Conservation (phyloP, 1,140 invertebrate species). For the Drosophila kohkoa region DNA sequence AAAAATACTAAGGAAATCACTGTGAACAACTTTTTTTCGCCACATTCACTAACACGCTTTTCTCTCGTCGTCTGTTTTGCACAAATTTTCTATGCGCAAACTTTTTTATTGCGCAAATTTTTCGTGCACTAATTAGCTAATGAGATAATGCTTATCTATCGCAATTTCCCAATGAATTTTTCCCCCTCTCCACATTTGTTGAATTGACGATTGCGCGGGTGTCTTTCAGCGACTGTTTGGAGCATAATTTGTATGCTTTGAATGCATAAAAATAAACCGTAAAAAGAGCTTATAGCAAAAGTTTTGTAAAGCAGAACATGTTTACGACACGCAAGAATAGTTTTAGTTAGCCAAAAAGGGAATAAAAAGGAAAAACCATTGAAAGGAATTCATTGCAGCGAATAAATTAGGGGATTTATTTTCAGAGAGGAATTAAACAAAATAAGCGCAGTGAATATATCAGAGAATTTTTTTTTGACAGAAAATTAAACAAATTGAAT, state of each 20-base stretch:
- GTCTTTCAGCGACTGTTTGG: neutral
- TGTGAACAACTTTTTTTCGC: conserved; percentile 29
- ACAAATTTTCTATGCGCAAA: conserved; percentile 53
- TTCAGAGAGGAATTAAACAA: too few species aligned
- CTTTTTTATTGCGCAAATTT: conserved; percentile 80
- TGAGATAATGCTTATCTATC: conserved; percentile 81
- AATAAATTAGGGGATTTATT: too few species aligned
- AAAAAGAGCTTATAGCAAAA: conserved; percentile 14
- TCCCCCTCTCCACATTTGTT: conserved; percentile 5
- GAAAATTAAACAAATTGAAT: too few species aligned
- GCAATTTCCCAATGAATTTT: conserved; percentile 50
- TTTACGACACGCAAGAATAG: neutral
- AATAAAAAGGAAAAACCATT: neutral
- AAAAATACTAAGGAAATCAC: conserved; percentile 2
- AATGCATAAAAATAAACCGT: neutral
- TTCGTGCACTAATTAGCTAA: conserved; percentile 78
- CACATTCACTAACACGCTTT: neutral
- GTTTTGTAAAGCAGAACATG: neutral
- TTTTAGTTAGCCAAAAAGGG: neutral
- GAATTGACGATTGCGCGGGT: conserved; percentile 8
- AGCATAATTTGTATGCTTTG: conserved; percentile 16
- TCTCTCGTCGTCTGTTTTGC: neutral
- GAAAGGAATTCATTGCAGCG: neutral
- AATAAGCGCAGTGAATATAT: too few species aligned
- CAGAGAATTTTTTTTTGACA: too few species aligned